Conservation (phyloP, 2,888 invertebrate species). For the Pristionchus mayeri region DNA sequence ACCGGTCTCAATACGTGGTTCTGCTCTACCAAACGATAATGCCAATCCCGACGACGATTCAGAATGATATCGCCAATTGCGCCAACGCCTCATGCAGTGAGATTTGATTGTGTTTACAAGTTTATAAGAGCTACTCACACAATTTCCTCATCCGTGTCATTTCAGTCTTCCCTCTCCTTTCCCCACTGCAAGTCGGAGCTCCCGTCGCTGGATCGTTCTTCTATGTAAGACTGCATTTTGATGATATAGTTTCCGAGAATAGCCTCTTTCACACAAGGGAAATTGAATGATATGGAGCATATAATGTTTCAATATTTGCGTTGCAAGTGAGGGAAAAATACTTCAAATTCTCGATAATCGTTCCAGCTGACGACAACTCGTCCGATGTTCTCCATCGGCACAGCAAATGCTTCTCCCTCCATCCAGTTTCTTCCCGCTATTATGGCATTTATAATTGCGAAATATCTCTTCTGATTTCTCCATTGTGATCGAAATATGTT, state of each 20-base stretch:
- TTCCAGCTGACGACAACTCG: slow-evolving; percentile 20
- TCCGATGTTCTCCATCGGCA: neutral
- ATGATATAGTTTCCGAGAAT: no score
- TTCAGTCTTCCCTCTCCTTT: slow-evolving; percentile 3
- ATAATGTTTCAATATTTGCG: neutral
- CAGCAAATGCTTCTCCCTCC: neutral
- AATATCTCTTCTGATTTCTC: neutral
- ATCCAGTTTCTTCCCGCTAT: neutral
- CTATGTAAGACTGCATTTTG: neutral
- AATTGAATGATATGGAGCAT: no score
- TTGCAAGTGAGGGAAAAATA: no score
- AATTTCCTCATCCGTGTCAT: neutral
- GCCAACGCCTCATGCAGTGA: neutral
- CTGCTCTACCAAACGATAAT: slow-evolving; percentile 33
- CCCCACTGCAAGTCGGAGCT: neutral
- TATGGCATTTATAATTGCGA: neutral
- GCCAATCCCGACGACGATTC: neutral
- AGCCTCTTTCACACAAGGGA: no score
- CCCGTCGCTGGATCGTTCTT: slow-evolving; percentile 42
- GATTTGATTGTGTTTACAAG: neutral
- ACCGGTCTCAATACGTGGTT: slow-evolving; percentile 46
- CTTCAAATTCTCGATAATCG: neutral
- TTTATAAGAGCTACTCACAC: neutral
- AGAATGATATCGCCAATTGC: slow-evolving; percentile 1
- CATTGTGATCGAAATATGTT: neutral